Conservation (phyloP, 2,888 invertebrate genomes). For the Pseudoips prasinana region DNA sequence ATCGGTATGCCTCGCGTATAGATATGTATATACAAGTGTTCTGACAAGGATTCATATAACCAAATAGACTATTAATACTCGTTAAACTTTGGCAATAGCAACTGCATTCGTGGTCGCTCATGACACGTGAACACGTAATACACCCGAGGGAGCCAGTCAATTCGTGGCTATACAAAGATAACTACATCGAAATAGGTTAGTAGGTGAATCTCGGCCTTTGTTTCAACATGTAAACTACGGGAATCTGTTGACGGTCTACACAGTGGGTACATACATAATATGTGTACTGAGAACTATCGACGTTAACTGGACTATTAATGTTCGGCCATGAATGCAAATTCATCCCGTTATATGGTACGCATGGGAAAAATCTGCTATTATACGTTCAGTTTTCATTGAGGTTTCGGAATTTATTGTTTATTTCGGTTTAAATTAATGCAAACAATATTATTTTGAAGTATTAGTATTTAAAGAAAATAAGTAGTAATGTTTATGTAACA, state of each 20-base stretch:
- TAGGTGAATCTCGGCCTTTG: constrained; percentile 49
- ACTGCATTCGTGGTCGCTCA: constrained; percentile 8
- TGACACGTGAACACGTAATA: constrained; percentile 20
- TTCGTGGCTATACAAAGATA: constrained; percentile 34
- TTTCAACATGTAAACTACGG: constrained; percentile 39
- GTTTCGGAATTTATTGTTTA: too few species aligned
- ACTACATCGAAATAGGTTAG: constrained; percentile 42
- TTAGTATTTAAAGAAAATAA: too few species aligned
- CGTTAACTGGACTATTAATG: constrained; percentile 18
- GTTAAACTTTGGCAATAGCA: constrained; percentile 12
- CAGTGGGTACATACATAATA: constrained; percentile 31
- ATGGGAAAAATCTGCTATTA: too few species aligned
- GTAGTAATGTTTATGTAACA: too few species aligned
- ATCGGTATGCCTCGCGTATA: too few species aligned
- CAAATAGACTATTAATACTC: not conserved
- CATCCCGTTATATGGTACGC: too few species aligned
- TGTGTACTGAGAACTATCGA: constrained; percentile 14
- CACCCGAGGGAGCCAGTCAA: constrained; percentile 30
- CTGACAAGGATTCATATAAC: too few species aligned
- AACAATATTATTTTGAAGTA: too few species aligned
- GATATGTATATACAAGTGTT: too few species aligned
- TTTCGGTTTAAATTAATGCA: too few species aligned
- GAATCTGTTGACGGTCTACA: constrained; percentile 32
- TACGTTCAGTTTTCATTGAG: too few species aligned
- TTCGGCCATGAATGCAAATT: constrained; percentile 20